These are phyloP conservation scores for Anableps anableps DNA, from an alignment of 2,797 vertebrate genomes.

Conservation along the genomic window DNA sequence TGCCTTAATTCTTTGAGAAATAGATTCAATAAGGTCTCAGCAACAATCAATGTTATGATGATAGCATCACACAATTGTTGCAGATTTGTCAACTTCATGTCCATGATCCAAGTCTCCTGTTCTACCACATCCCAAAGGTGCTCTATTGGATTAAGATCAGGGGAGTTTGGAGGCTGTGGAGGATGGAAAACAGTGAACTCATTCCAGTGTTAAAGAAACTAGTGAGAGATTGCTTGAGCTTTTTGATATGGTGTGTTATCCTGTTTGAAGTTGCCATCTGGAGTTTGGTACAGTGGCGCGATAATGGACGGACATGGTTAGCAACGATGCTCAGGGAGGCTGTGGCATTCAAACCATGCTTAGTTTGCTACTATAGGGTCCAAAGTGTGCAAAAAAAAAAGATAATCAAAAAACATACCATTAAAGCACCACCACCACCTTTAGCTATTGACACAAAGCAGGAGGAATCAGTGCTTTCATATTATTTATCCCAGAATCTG, in stretches of 20 bases:
- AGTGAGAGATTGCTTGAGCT: not conserved
- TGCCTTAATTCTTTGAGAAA: conserved; percentile 17
- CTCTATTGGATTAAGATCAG: not conserved
- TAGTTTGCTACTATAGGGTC: no score
- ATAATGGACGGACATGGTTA: not conserved
- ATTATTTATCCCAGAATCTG: not conserved
- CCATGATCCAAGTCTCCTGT: not conserved
- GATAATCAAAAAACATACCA: not conserved
- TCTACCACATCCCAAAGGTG: not conserved
- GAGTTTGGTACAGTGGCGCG: not conserved
- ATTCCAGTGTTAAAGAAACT: not conserved
- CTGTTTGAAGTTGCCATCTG: not conserved
- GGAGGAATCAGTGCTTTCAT: not conserved
- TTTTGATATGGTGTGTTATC: not conserved
- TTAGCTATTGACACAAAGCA: not conserved
- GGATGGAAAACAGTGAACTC: not conserved
- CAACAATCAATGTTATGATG: not conserved
- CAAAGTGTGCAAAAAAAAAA: no score
- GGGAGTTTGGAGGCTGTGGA: no score
- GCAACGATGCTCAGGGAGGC: not conserved
- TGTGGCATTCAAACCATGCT: no score
- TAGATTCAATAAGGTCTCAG: not conserved
- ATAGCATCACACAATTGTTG: not conserved
- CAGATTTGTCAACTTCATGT: not conserved
- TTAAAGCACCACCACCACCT: not conserved